A percentile compares a stretch with the other conserved stretches of the same genome.
phyloP scores from a whole-genome alignment of 2,113 vertebrate species.

The Amphiprion percula region DNA sequence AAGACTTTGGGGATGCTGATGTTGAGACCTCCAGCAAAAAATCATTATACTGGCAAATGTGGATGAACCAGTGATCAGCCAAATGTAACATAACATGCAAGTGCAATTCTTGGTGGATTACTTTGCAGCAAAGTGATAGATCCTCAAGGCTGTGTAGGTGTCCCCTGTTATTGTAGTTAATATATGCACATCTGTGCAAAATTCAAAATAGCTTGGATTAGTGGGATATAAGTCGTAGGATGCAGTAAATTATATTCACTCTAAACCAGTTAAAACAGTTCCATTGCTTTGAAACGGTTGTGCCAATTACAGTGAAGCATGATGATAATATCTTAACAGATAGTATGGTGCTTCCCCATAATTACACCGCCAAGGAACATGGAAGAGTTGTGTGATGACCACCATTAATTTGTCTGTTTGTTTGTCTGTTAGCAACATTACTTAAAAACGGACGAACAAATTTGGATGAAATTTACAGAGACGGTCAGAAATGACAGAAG shows the following conservation, averaged over 20 bases:
- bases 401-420: too few species aligned
- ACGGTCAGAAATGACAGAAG: too few species aligned
- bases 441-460: too few species aligned
- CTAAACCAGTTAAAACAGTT: neutral
- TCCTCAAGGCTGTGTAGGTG: neutral
- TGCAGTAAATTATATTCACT: neutral
- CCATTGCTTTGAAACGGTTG: neutral
- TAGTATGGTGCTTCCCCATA: neutral
- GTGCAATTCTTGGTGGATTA: neutral
- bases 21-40: neutral
- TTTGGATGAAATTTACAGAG: too few species aligned
- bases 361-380: neutral
- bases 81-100: neutral
- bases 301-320: too few species aligned
- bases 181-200: neutral
- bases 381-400: too few species aligned
- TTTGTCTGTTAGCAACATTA: too few species aligned
- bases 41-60: neutral
- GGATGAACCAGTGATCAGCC: neutral
- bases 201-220: neutral
- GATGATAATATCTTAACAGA: neutral
- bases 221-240: neutral
- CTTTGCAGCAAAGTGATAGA: neutral
- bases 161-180: neutral
- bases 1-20: rapidly evolving